Evolutionary conservation across 2,888 invertebrate genomes (phyloP).

Genomic region (Troilus luridus): DNA sequence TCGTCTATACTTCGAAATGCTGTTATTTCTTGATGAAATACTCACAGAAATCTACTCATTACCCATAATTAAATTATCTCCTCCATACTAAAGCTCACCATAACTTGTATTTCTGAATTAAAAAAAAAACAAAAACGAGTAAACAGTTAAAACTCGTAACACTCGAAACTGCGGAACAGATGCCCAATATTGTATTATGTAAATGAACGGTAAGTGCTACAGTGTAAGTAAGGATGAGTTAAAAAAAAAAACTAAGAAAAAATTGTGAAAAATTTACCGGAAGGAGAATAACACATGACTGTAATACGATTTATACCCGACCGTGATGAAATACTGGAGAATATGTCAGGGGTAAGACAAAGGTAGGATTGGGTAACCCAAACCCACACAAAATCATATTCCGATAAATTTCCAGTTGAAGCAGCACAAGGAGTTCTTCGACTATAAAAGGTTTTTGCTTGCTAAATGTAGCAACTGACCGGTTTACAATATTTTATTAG

Average conservation of each 20-base stretch:
- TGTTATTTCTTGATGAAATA: no score
- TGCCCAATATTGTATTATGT: no score
- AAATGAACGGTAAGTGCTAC: no score
- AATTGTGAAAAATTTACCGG: not conserved
- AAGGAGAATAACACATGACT: not conserved
- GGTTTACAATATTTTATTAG: not conserved
- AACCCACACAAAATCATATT: not conserved
- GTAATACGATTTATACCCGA: not conserved
- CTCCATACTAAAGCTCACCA: no score
- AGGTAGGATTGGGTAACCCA: not conserved
- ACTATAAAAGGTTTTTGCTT: not conserved
- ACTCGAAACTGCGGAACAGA: no score
- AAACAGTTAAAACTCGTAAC: no score
- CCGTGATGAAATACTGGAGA: not conserved
- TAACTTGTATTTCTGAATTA: no score
- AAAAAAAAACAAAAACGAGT: no score
- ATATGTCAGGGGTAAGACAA: not conserved
- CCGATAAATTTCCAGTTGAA: not conserved
- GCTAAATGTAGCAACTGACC: not conserved
- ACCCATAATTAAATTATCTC: no score
- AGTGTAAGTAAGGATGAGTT: not conserved
- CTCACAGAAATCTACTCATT: no score
- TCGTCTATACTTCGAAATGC: no score
- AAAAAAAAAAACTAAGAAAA: not conserved
- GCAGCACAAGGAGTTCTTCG: not conserved